A percentile compares a stretch with the other conserved stretches of the same genome.
phyloP scores from a whole-genome alignment of 2,797 vertebrate genomes.

The Scolopax bukidnonensis region DNA sequence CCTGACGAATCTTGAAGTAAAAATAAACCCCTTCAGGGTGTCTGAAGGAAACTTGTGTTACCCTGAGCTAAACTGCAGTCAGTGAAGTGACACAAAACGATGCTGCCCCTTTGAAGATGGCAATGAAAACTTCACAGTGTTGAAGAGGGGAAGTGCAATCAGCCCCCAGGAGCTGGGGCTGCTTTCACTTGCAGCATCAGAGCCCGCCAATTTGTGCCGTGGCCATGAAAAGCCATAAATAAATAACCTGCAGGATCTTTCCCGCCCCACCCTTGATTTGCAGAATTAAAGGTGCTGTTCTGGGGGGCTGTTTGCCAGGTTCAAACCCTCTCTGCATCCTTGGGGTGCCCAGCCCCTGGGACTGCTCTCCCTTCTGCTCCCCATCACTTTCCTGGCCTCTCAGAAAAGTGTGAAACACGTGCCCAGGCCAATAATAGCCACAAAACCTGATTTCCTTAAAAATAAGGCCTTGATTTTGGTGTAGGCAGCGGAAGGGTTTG shows the following conservation, averaged over 20 bases:
- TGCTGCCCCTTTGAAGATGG: neutral
- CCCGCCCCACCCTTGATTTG: neutral
- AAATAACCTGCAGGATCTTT: neutral
- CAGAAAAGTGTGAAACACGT: neutral
- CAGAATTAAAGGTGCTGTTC: neutral
- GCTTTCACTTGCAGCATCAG: neutral
- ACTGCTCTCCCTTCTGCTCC: neutral
- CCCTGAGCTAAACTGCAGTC: neutral
- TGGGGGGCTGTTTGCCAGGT: neutral
- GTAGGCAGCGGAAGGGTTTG: rapidly evolving
- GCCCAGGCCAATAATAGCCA: neutral
- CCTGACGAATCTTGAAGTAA: neutral
- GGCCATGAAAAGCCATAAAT: neutral
- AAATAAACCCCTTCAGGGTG: neutral
- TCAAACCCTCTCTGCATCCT: neutral
- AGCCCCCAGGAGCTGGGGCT: neutral
- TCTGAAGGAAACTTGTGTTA: neutral
- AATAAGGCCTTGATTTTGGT: neutral
- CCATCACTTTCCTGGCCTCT: neutral
- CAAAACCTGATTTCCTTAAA: rapidly evolving
- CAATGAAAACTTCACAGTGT: neutral
- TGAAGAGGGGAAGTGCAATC: neutral
- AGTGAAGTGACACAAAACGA: neutral
- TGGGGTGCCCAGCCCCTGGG: rapidly evolving
- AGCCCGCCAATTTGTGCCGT: neutral